Base-by-base conservation (phyloP, 2,797 vertebrate species). In the Nannoperca obscura region DNA sequence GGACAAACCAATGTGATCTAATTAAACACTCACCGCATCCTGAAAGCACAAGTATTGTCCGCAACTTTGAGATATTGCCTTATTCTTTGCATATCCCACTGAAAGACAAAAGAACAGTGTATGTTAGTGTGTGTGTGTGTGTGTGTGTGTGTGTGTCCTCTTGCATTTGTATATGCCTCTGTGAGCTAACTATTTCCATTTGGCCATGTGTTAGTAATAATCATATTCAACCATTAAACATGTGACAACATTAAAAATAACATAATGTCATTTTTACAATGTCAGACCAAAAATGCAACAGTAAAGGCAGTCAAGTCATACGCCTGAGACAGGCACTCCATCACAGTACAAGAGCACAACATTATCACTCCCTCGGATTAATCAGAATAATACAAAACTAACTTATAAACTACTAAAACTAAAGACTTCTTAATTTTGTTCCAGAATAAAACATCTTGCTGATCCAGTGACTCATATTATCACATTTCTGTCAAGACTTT, bases 11-110 rank as follows among this genome's bases (percentile, higher is more conserved):
- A 63, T 17, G 24, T 44, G 30, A 69, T 73, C 47, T 60, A 38
- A 88, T 88, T 76, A 52, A 32, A 68, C 71, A 97, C 98, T 97
- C 91, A 99, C 98, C 47, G 97, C 96, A 88, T 99, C 98, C 92
- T 99, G 94, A 93, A 99, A 99, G 92, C 98, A 99, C 83, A 99
- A 95, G 84, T 95, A 96, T 47, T 81, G 65, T 72, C 98, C 98
- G 7, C 93, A 92, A 86, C 98, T 99, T 94, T 97, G 97, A 67
- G 82, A 74, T 53, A 98, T 74, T 1, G 98, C 97, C 90, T 93
- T 95, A 88, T 99, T 99, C 95, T 99, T 99, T 78, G 98, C 96
- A 94, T 96, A 97, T 86, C 98, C 98, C 81, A 98, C 98, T 99
- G 93, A 91, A 94, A 95, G 70, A 94, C 60, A 92, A 49, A 68